These are phyloP conservation scores for Atractosteus spatula DNA, from an alignment of 2,113 vertebrate genomes.

Conservation along the genomic window DNA sequence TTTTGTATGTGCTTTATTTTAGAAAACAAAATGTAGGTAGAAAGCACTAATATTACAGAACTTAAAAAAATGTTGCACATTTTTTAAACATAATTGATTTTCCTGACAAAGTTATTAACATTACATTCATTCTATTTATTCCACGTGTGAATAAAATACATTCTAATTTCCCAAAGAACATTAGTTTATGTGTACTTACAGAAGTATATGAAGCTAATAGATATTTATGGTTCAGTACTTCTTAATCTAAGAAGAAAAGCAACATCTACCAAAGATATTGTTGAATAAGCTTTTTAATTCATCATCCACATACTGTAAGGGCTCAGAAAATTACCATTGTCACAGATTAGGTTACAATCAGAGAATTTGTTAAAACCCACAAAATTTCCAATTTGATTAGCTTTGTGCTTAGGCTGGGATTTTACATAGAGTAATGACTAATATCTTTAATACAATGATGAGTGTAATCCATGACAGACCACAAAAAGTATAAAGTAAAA, in stretches of 20 bases:
- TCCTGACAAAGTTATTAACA: conserved; percentile 30
- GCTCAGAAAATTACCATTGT: conserved; percentile 20
- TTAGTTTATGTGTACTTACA: conserved; percentile 42
- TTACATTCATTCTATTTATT: conserved; percentile 33
- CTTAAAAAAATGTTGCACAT: no score
- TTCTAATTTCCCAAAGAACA: conserved; percentile 39
- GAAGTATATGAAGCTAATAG: conserved; percentile 57
- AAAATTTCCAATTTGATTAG: conserved; percentile 4
- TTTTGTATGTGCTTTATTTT: no score
- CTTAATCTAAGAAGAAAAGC: conserved; percentile 51
- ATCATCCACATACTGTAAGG: conserved; percentile 37
- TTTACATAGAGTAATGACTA: no score
- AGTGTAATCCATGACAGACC: no score
- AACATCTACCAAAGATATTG: conserved; percentile 47
- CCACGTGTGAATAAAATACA: conserved; percentile 41
- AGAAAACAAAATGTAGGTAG: no score
- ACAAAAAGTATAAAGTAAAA: no score
- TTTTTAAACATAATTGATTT: no score
- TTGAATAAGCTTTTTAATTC: conserved; percentile 53
- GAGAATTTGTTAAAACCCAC: conserved; percentile 16
- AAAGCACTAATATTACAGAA: no score
- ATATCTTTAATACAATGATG: no score
- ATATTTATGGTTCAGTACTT: conserved; percentile 61
- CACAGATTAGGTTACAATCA: conserved; percentile 21
- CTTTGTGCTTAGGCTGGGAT: not conserved